phyloP scores from a whole-genome alignment of 2,113 vertebrate genomes.

The Rhineura floridana region DNA sequence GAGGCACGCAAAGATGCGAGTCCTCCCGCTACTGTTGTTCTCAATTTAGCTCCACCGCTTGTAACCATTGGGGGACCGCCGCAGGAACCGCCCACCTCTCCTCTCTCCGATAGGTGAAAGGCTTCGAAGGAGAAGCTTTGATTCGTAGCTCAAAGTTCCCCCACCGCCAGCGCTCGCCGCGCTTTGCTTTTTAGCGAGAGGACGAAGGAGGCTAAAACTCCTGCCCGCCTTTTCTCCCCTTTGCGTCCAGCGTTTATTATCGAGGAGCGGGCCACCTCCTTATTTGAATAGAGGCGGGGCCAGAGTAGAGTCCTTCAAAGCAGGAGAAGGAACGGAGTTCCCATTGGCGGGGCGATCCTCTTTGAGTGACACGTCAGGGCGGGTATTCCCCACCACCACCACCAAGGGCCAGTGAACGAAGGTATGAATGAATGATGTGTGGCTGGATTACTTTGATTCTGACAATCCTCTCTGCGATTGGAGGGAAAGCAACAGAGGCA shows the following conservation, averaged over 20 bases:
- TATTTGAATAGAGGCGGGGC: slow-evolving; percentile 34
- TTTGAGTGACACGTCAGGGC: neutral
- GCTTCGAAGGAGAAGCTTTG: neutral
- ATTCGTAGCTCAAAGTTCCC: neutral
- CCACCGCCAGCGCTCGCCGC: neutral
- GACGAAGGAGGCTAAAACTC: neutral
- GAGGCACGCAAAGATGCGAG: too few relatives aligned
- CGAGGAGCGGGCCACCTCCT: neutral
- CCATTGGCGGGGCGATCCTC: slow-evolving; percentile 5
- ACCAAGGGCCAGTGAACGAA: too few relatives aligned
- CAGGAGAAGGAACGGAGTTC: neutral
- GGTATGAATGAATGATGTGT: neutral
- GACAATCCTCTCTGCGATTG: neutral
- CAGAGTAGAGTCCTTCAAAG: slow-evolving; percentile 29
- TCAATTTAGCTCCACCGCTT: slow-evolving; percentile 1
- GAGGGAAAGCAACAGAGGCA: neutral
- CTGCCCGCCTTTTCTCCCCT: neutral
- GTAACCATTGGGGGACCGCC: neutral
- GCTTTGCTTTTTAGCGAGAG: neutral
- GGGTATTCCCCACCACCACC: neutral
- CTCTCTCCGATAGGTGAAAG: neutral
- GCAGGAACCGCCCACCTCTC: neutral
- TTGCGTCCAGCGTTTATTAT: neutral
- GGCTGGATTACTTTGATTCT: neutral
- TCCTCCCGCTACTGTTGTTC: neutral